These are phyloP conservation scores for Saccopteryx leptura DNA, from an alignment of 2,113 vertebrate genomes.

Conservation along the genomic window DNA sequence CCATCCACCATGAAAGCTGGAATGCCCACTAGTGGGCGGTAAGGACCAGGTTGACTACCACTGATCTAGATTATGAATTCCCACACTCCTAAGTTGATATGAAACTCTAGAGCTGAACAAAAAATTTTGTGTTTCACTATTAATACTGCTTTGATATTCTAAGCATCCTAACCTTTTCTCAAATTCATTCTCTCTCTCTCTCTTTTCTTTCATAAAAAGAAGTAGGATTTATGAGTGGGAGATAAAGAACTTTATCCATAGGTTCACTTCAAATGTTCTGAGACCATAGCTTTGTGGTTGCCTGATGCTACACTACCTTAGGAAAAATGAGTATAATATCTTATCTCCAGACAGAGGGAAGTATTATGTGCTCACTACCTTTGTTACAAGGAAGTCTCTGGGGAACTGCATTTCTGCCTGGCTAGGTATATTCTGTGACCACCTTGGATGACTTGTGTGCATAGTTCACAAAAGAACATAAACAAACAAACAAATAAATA, in stretches of 20 bases:
- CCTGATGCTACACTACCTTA: neutral
- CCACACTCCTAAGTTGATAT: neutral
- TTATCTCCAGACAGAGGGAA: neutral
- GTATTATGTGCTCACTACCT: neutral
- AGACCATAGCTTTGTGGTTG: neutral
- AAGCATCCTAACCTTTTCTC: neutral
- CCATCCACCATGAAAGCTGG: too few relatives aligned
- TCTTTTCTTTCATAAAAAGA: neutral
- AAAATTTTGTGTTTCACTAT: neutral
- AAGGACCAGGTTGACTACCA: too few relatives aligned
- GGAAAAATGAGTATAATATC: neutral
- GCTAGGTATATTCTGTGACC: neutral
- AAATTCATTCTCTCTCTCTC: neutral
- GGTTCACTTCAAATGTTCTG: conserved; percentile 7
- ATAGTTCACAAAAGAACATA: neutral
- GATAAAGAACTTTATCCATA: neutral
- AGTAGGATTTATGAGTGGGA: neutral
- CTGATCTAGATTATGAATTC: neutral
- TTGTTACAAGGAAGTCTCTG: neutral
- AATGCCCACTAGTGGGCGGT: too few relatives aligned
- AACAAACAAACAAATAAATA: too few relatives aligned
- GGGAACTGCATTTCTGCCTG: neutral
- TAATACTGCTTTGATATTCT: neutral
- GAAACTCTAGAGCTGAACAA: neutral
- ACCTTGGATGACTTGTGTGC: neutral